Evolutionary conservation across 2,888 invertebrate genomes (phyloP), one percentile per base, ranked within the genome.

Genomic region (Torymus aiolomorphi): DNA sequence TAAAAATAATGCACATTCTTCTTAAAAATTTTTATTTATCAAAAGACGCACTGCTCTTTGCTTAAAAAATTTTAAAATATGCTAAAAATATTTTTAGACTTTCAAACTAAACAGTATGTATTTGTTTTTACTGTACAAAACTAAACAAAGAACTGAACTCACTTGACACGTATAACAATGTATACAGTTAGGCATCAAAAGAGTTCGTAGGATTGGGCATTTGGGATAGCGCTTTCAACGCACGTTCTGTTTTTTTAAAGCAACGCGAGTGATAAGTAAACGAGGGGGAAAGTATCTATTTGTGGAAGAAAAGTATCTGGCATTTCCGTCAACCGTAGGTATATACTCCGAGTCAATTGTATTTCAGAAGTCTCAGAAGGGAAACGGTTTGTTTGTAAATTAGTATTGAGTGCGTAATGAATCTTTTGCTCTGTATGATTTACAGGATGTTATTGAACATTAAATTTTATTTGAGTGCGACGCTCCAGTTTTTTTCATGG

Each of bases 321-420:
- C 20, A 49, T 49, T 52, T 12, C 57, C 42, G 42, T 42, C 42
- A 42, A 42, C 42, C 8, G 8, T 8, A 42, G 42, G 8, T 42
- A 42, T 59, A n/a, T 56, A 31, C 24, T 2, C 49, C 8, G 5
- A 1, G 14, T 66, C 74, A 20, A 49, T 65, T 52, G 49, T 74
- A 57, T 59, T 49, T 57, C 18, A 2, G 51, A 2, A 61, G 51
- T 51, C 24, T 8, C 8, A 0, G 8, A 8, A 10, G 42, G 42
- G 42, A 42, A 42, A n/a, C 52, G n/a, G 56, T 54, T 52, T 52
- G 59, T 72, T 78, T 56, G 20, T 72, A 66, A 72, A 78, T 78
- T 72, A 78, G 72, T 72, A 61, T 66, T 72, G 66, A 65, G 11
- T 65, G n/a, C 12, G 11, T 49, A 31, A 71, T 65, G 24, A 71